Evolutionary conservation across 2,113 vertebrate species (phyloP), one percentile per base, ranked within the genome.

Genomic region (Melierax canorus): DNA sequence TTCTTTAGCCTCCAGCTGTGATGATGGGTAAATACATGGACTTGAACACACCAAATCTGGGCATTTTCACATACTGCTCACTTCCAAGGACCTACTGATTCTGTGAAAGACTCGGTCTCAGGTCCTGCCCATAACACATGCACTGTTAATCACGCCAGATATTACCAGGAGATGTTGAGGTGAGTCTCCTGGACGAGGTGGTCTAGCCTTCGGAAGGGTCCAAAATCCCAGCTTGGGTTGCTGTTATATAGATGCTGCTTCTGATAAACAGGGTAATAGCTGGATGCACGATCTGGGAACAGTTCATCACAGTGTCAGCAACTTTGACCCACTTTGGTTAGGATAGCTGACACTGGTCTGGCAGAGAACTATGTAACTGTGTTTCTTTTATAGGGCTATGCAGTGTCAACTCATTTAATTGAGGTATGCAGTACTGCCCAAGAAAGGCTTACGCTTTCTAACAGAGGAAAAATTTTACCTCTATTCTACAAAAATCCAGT

Each of bases 181-280:
- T 97, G 97, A 12, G 98, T 99, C 96, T 99, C 99, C 81, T 56
- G 98, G 72, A 99, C 97, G 34, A 99, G 98, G 87, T 98, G 98
- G 71, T 98, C 59, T 36, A 99, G 98, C 87, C 97, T 98, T 77
- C 99, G 98, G 95, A 99, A 99, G 51, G 99, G 96, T 15, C 99
- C 99, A 41, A 98, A 99, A 94, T 99, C 99, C 99, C 99, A 99
- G 88, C 97, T 56, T 5, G 99, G 98, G 91, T 99, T 99, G 96
- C 97, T 99, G 94, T 99, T 99, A 72, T 99, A 99, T 32, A 99
- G 98, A 81, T 99, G 99, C 82, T 99, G 98, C 95, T 99, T 99
- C 97, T 99, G 98, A 93, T 99, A 99, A 14, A 99, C 94, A 4
- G 99, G 99, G 78, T 99, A 99, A 84, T 99, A 99, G 90, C 99